phyloP scores from a whole-genome alignment of 1,140 invertebrate species.

The Atta colombica region DNA sequence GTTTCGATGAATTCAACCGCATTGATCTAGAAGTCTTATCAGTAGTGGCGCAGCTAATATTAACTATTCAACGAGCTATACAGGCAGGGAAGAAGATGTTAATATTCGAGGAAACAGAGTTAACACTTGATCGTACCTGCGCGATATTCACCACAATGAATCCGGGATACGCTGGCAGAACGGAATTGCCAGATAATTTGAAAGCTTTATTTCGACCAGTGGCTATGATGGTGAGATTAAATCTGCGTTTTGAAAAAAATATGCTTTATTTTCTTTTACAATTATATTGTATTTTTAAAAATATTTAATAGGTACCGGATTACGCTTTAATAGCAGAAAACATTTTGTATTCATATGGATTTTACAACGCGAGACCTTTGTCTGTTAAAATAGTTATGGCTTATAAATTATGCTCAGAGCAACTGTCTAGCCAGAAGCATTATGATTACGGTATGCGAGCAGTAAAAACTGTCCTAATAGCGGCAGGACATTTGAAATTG shows the following conservation, averaged over 20 bases:
- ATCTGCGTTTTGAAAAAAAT: not conserved
- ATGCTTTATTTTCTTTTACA: not conserved
- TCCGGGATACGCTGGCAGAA: constrained; percentile 96
- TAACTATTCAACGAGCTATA: constrained; percentile 93
- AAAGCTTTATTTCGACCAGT: constrained; percentile 98
- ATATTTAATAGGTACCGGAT: constrained; percentile 91
- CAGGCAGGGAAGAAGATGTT: constrained; percentile 91
- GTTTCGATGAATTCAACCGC: constrained; percentile 98
- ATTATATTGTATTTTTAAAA: not conserved
- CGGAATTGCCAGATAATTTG: constrained; percentile 97
- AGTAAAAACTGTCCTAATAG: constrained; percentile 95
- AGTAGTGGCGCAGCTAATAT: constrained; percentile 95
- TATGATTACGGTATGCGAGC: constrained; percentile 98
- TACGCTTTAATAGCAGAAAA: constrained; percentile 98
- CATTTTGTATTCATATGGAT: constrained; percentile 97
- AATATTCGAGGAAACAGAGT: constrained; percentile 95
- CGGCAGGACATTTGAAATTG: constrained; percentile 96
- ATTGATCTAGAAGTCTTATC: constrained; percentile 96
- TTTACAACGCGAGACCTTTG: constrained; percentile 94
- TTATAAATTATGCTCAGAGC: constrained; percentile 97
- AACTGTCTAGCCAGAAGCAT: constrained; percentile 97
- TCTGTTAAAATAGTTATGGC: constrained; percentile 98
- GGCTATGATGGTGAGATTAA: constrained; percentile 95
- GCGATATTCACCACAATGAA: constrained; percentile 99
- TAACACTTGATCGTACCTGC: constrained; percentile 95